Evolutionary conservation across 2,113 vertebrate species (phyloP).

Genomic region (Catharus minimus): DNA sequence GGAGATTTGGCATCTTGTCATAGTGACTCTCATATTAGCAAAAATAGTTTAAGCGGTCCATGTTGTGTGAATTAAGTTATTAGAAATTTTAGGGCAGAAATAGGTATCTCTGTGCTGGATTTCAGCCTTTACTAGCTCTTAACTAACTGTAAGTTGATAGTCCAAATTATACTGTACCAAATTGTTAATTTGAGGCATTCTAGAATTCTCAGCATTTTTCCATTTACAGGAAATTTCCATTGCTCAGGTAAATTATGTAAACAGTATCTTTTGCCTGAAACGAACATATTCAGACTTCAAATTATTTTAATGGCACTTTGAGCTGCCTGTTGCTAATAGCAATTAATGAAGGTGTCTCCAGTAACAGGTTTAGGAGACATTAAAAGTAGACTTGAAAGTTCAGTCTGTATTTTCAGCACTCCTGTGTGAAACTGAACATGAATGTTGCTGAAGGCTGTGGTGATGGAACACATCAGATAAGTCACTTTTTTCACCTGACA

Average conservation of each 20-base stretch:
- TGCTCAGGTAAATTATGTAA: neutral
- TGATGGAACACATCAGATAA: neutral
- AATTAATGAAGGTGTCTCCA: neutral
- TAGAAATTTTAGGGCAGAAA: neutral
- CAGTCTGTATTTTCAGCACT: neutral
- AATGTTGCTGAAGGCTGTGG: neutral
- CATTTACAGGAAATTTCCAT: neutral
- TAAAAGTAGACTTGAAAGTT: neutral
- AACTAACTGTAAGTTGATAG: neutral
- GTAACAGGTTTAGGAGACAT: neutral
- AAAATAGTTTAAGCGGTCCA: neutral
- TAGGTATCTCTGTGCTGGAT: rapidly evolving
- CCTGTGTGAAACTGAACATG: neutral
- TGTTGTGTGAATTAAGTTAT: neutral
- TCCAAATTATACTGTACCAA: neutral
- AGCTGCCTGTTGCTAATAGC: neutral
- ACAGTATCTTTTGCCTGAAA: neutral
- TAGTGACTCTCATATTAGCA: neutral
- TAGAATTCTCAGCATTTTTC: neutral
- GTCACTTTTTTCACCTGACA: neutral
- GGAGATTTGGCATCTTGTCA: neutral
- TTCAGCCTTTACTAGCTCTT: neutral
- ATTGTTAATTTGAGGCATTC: neutral
- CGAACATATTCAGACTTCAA: neutral
- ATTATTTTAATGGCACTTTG: neutral